Percentiles rank a stretch among this genome's conserved stretches.
Conservation (phyloP, 1,140 invertebrate species). For the Microplitis demolitor region DNA sequence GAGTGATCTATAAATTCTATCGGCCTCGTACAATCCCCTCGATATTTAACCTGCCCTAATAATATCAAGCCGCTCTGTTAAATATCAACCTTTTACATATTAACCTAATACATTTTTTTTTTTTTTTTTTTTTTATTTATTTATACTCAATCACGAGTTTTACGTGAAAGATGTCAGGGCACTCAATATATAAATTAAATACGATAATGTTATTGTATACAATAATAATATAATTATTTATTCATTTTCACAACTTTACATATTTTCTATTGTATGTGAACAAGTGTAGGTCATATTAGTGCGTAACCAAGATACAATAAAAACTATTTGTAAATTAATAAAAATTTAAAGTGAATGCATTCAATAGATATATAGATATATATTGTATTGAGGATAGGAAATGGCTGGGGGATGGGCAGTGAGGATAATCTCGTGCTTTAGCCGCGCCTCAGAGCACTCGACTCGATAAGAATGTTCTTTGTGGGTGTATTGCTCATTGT, state of each 20-base stretch:
- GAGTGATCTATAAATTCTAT: neutral
- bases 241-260: too few relatives aligned
- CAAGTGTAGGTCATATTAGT: too few relatives aligned
- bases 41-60: neutral
- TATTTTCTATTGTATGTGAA: too few relatives aligned
- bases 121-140: too few relatives aligned
- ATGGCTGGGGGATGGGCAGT: neutral
- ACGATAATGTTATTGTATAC: too few relatives aligned
- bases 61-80: too few relatives aligned
- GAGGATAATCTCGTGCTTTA: constrained; percentile 12
- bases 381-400: constrained; percentile 4
- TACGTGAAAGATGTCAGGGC: too few relatives aligned
- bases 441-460: constrained; percentile 42
- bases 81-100: too few relatives aligned
- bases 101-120: too few relatives aligned
- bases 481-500: constrained; percentile 40
- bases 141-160: too few relatives aligned
- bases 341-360: neutral
- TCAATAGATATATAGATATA: neutral
- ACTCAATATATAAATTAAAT: too few relatives aligned
- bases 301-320: neutral
- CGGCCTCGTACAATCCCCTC: neutral
- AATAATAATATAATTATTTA: too few relatives aligned
- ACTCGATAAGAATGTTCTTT: constrained; percentile 49
- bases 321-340: neutral